These are phyloP conservation scores for Mantis religiosa DNA, from an alignment of 2,888 invertebrate species.

Conservation along the genomic window DNA sequence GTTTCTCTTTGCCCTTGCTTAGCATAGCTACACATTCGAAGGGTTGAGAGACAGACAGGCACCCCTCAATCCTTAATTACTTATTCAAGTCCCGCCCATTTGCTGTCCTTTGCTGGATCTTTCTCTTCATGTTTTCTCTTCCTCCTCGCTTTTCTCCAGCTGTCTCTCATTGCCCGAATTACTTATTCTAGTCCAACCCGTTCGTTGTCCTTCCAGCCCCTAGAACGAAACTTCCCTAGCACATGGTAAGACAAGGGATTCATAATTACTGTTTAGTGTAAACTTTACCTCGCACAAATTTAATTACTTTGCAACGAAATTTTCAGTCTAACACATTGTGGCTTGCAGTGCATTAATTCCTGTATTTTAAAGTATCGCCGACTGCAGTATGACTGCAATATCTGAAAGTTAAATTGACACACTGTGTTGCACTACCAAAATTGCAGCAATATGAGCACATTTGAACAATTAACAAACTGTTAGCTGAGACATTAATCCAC, in stretches of 20 bases:
- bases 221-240: not conserved
- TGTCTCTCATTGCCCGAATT: not conserved
- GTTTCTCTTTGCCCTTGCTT: not conserved
- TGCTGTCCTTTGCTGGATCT: not conserved
- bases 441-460: too few relatives aligned
- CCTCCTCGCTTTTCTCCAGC: not conserved
- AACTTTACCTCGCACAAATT: not conserved
- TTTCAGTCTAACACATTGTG: not conserved
- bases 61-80: not conserved
- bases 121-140: not conserved
- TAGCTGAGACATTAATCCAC: too few relatives aligned
- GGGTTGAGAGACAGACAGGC: not conserved
- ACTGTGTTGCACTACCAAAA: too few relatives aligned
- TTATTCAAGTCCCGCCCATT: conserved; percentile 8
- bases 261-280: not conserved
- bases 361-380: not conserved
- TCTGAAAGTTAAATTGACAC: too few relatives aligned
- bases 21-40: not conserved
- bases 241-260: not conserved
- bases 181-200: not conserved
- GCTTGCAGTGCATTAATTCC: not conserved
- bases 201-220: not conserved
- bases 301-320: not conserved
- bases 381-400: too few relatives aligned
- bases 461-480: too few relatives aligned